These are phyloP conservation scores for Zygaena filipendulae DNA, from an alignment of 2,888 invertebrate genomes.

Conservation along the genomic window DNA sequence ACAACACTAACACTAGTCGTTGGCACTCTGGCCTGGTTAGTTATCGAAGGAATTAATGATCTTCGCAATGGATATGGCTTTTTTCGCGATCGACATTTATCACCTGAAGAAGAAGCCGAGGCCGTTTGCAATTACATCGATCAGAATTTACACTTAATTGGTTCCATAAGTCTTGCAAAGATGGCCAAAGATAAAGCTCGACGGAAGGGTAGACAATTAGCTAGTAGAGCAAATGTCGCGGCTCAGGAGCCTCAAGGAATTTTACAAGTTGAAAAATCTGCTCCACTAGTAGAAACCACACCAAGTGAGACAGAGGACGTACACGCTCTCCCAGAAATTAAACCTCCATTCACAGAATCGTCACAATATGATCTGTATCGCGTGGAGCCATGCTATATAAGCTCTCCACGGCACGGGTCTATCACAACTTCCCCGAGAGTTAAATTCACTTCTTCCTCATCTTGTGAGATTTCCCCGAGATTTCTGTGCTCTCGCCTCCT, in stretches of 20 bases:
- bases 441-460: constrained; percentile 31
- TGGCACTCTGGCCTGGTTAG: constrained; percentile 39
- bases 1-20: constrained; percentile 40
- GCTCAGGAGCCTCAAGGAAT: constrained; percentile 41
- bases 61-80: constrained; percentile 49
- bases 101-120: constrained; percentile 45
- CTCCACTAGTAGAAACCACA: constrained; percentile 17
- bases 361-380: constrained; percentile 29
- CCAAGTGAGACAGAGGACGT: constrained; percentile 27
- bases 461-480: constrained; percentile 33
- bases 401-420: constrained; percentile 38
- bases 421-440: constrained; percentile 25
- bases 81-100: constrained; percentile 44
- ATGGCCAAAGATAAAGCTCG: constrained; percentile 40
- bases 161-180: constrained; percentile 31
- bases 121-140: constrained; percentile 47
- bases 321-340: constrained; percentile 34
- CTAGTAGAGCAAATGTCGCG: constrained; percentile 30
- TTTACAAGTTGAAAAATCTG: constrained; percentile 24
- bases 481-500: constrained; percentile 35
- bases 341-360: constrained; percentile 19
- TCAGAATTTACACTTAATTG: constrained; percentile 32
- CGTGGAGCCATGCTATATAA: constrained; percentile 38
- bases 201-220: constrained; percentile 27
- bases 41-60: constrained; percentile 45